Conservation (phyloP, 2,888 invertebrate genomes). For the Cheilosia scutellata region DNA sequence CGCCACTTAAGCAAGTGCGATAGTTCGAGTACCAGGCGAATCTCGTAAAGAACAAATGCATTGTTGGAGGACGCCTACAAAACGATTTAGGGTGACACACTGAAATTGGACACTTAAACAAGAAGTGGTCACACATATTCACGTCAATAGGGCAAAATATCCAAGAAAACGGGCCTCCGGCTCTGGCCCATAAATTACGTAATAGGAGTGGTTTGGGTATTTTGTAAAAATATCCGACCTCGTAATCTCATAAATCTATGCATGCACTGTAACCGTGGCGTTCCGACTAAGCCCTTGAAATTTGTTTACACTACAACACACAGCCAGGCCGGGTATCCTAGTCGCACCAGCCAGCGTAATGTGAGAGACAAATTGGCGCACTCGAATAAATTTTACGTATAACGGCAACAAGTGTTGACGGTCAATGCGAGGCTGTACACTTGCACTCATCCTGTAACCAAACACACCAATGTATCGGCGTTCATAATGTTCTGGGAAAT, state of each 20-base stretch:
- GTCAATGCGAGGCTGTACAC: slow-evolving; percentile 41
- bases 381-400: slow-evolving; percentile 73
- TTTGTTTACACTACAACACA: slow-evolving; percentile 71
- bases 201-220: slow-evolving; percentile 75
- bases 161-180: slow-evolving; percentile 5
- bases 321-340: slow-evolving; percentile 17
- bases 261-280: slow-evolving; percentile 53
- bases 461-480: slow-evolving; percentile 19
- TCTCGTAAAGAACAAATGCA: slow-evolving; percentile 42
- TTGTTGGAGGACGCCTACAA: slow-evolving; percentile 73
- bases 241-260: slow-evolving; percentile 72
- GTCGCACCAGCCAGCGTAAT: slow-evolving; percentile 46
- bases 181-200: slow-evolving; percentile 70
- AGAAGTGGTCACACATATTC: slow-evolving; percentile 72
- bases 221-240: slow-evolving; percentile 74
- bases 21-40: slow-evolving; percentile 56
- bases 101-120: slow-evolving; percentile 74
- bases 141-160: slow-evolving; percentile 41
- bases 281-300: slow-evolving; percentile 75
- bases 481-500: slow-evolving; percentile 69
- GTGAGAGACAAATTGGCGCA: slow-evolving; percentile 76
- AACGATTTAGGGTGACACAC: slow-evolving; percentile 71
- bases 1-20: slow-evolving; percentile 76
- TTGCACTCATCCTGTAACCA: slow-evolving; percentile 28
- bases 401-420: slow-evolving; percentile 75